phyloP scores from a whole-genome alignment of 2,888 invertebrate genomes.

The Beris chalybata region DNA sequence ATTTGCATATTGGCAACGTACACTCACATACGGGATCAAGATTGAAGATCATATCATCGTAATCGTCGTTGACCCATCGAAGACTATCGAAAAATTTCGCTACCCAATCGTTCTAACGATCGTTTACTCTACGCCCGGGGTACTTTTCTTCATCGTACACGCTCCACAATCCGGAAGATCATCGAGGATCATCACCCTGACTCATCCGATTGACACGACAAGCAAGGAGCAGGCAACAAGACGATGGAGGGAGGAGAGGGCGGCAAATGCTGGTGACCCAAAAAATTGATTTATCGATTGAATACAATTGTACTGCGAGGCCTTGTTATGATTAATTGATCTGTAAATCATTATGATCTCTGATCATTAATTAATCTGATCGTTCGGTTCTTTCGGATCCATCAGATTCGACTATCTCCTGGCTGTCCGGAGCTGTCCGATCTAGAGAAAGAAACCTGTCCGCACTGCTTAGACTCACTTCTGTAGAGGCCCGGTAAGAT shows the following conservation, averaged over 20 bases:
- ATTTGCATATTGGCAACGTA: slow-evolving; percentile 19
- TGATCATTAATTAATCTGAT: slow-evolving; percentile 36
- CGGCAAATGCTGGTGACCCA: slow-evolving; percentile 23
- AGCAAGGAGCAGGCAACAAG: background rate
- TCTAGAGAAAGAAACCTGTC: slow-evolving; percentile 25
- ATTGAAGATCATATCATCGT: too few relatives aligned
- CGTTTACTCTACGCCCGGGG: too few relatives aligned
- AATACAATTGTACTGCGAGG: slow-evolving; percentile 25
- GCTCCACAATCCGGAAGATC: too few relatives aligned
- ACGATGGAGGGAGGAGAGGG: background rate
- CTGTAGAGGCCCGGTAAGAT: background rate
- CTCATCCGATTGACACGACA: background rate
- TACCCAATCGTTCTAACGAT: too few relatives aligned
- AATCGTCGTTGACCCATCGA: too few relatives aligned
- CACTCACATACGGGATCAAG: background rate
- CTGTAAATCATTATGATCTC: slow-evolving; percentile 41
- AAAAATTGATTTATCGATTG: slow-evolving; percentile 33
- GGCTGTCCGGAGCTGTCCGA: slow-evolving; percentile 15
- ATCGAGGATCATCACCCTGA: too few relatives aligned
- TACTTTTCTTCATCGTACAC: too few relatives aligned
- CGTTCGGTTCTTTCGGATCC: slow-evolving; percentile 2
- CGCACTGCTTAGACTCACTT: slow-evolving; percentile 13
- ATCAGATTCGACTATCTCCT: slow-evolving; percentile 24
- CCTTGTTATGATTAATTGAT: slow-evolving; percentile 40
- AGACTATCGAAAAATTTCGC: too few relatives aligned